A percentile compares a stretch with the other conserved stretches of the same genome.
phyloP scores from a whole-genome alignment of 2,797 vertebrate species.

The Hypotaenidia philippensis region DNA sequence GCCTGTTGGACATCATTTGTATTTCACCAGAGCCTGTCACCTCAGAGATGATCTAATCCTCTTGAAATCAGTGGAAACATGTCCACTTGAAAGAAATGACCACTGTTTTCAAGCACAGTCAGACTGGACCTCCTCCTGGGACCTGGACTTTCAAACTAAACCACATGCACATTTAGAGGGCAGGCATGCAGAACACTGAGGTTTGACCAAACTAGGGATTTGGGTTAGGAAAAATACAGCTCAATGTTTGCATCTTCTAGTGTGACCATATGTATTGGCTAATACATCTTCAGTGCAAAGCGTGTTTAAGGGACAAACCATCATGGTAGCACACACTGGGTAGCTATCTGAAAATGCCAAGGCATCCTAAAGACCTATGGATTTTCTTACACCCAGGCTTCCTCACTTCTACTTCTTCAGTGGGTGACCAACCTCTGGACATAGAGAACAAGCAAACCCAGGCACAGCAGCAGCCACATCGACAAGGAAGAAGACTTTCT shows the following conservation, averaged over 20 bases:
- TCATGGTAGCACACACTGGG: rapidly evolving
- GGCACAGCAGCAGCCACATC: neutral
- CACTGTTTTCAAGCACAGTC: neutral
- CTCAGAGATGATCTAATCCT: neutral
- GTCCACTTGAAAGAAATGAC: neutral
- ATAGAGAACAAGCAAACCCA: neutral
- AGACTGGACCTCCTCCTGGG: neutral
- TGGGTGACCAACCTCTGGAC: neutral
- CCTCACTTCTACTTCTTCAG: neutral
- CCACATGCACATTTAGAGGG: rapidly evolving
- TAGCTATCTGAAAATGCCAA: rapidly evolving
- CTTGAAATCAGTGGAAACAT: neutral
- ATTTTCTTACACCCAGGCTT: neutral
- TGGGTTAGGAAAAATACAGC: neutral
- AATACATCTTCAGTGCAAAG: neutral
- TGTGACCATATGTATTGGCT: no score
- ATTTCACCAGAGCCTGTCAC: neutral
- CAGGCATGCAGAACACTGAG: neutral
- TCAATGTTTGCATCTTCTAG: neutral
- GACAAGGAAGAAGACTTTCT: neutral
- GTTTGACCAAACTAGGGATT: neutral
- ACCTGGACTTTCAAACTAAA: neutral
- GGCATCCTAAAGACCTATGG: rapidly evolving
- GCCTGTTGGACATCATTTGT: neutral
- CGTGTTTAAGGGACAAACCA: rapidly evolving